A percentile compares a stretch with the other conserved stretches of the same genome.
phyloP scores from a whole-genome alignment of 1,140 invertebrate species.

The Achatina immaculata region DNA sequence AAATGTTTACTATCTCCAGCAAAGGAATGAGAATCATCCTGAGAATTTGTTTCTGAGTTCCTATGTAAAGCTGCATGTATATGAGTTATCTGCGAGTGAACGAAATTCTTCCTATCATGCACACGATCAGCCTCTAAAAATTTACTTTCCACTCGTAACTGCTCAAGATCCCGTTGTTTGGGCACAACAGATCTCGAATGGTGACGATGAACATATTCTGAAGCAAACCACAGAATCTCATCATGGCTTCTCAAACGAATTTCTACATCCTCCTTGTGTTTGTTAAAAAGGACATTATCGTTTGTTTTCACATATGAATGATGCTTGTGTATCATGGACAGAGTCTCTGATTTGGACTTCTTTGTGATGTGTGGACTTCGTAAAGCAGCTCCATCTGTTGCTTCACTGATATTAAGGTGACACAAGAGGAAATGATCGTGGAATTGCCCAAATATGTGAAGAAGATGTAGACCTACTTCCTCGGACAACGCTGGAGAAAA shows the following conservation, averaged over 20 bases:
- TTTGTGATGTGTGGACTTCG: neutral
- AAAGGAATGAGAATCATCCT: neutral
- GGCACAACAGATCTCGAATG: conserved; percentile 43
- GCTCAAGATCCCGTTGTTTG: no score
- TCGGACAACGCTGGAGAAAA: conserved; percentile 29
- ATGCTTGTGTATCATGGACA: conserved; percentile 30
- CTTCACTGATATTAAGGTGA: neutral
- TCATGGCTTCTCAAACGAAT: conserved; percentile 48
- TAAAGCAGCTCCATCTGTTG: neutral
- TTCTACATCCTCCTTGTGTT: conserved; percentile 41
- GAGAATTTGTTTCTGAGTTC: neutral
- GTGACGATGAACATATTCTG: conserved; percentile 52
- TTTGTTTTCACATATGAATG: conserved; percentile 26
- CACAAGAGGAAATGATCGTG: conserved; percentile 46
- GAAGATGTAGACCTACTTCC: conserved; percentile 42
- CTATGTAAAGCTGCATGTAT: no score
- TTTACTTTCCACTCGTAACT: neutral
- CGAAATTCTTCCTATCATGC: neutral
- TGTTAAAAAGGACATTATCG: conserved; percentile 8
- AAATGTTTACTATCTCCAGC: neutral
- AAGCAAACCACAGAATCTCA: conserved; percentile 57
- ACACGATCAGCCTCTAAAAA: neutral
- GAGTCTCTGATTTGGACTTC: conserved; percentile 12
- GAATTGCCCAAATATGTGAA: conserved; percentile 45
- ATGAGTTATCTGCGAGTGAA: neutral